phyloP scores from a whole-genome alignment of 1,140 invertebrate genomes.

The Ladona fulva region DNA sequence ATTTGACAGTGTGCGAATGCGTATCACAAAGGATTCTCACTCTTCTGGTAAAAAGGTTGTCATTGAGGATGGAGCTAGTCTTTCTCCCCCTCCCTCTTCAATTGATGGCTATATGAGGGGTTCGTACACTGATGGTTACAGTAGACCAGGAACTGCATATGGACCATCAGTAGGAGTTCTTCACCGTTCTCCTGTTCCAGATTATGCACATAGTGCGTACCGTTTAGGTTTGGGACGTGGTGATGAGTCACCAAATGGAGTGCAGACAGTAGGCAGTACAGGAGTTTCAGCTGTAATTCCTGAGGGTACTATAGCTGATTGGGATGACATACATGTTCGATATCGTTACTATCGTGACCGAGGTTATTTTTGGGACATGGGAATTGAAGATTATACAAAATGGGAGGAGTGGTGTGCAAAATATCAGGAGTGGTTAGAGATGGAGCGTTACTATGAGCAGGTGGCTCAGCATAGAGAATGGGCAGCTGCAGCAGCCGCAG shows the following conservation, averaged over 20 bases:
- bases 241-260: conserved; percentile 29
- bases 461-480: neutral
- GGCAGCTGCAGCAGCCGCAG: neutral
- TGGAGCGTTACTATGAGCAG: conserved; percentile 63
- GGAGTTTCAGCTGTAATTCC: conserved; percentile 43
- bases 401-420: conserved; percentile 94
- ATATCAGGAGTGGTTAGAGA: conserved; percentile 82
- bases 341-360: conserved; percentile 81
- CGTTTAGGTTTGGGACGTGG: neutral
- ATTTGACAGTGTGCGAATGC: conserved; percentile 54
- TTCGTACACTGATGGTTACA: neutral
- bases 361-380: conserved; percentile 65
- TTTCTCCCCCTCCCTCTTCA: neutral
- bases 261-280: conserved; percentile 39
- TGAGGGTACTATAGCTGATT: conserved; percentile 63
- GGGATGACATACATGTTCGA: conserved; percentile 74
- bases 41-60: conserved; percentile 63
- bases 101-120: neutral
- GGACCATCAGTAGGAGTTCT: neutral
- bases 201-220: neutral
- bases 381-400: conserved; percentile 74
- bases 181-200: neutral
- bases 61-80: conserved; percentile 45
- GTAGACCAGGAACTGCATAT: neutral
- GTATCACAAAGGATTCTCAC: conserved; percentile 61